Evolutionary conservation across 1,140 invertebrate species (phyloP).

Genomic region (Plectus sambesii): DNA sequence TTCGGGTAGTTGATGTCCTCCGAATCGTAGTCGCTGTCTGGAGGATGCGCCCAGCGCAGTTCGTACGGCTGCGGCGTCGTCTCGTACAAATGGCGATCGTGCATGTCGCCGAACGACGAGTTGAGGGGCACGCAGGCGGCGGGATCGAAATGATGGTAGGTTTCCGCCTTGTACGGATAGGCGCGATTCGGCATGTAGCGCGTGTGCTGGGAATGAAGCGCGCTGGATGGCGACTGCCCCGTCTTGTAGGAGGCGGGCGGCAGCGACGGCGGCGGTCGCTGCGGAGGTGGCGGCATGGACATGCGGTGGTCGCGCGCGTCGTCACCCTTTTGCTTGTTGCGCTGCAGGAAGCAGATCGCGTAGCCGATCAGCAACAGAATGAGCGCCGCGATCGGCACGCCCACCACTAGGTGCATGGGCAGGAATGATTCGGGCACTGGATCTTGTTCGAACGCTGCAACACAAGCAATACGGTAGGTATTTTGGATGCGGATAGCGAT

Average conservation of each 20-base stretch:
- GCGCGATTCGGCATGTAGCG: not conserved
- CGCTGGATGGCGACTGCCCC: not conserved
- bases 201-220: not conserved
- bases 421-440: not conserved
- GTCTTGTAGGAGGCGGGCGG: not conserved
- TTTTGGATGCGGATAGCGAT: no score
- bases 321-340: not conserved
- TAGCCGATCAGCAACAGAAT: not conserved
- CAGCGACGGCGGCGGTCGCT: not conserved
- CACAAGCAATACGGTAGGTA: no score
- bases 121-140: not conserved
- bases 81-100: not conserved
- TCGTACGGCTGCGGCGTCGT: not conserved
- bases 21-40: not conserved
- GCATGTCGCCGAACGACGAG: not conserved
- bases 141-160: not conserved
- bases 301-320: not conserved
- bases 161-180: no score
- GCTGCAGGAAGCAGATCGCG: not conserved
- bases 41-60: not conserved
- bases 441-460: no score
- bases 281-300: not conserved
- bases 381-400: not conserved
- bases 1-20: not conserved
- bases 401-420: not conserved